A percentile compares a stretch with the other conserved stretches of the same genome.
phyloP scores from a whole-genome alignment of 2,113 vertebrate genomes.

The Ornithorhynchus anatinus region DNA sequence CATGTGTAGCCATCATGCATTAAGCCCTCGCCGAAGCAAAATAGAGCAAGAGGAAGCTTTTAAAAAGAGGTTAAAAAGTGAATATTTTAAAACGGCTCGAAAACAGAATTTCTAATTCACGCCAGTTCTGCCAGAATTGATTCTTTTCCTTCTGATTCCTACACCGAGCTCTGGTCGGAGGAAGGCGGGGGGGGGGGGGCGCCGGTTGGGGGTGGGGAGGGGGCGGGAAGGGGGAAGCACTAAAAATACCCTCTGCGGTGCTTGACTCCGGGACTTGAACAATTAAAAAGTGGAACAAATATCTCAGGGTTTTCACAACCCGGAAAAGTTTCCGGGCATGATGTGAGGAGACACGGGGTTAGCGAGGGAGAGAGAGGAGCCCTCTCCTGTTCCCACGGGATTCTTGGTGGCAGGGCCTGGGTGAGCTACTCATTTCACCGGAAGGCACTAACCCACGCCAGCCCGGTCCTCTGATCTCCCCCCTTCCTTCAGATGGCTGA shows the following conservation, averaged over 20 bases:
- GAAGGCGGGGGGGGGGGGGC: too few relatives aligned
- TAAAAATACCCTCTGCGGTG: slow-evolving; percentile 73
- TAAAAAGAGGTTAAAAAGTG: slow-evolving; percentile 80
- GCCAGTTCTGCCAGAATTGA: slow-evolving; percentile 74
- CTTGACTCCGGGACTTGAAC: slow-evolving; percentile 76
- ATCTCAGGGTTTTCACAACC: slow-evolving; percentile 67
- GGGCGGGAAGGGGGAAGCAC: slow-evolving; percentile 59
- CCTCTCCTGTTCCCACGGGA: slow-evolving; percentile 63
- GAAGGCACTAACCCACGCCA: slow-evolving; percentile 67
- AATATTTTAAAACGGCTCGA: slow-evolving; percentile 75
- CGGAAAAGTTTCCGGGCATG: slow-evolving; percentile 56
- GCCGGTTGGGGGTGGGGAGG: too few relatives aligned
- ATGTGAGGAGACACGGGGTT: slow-evolving; percentile 64
- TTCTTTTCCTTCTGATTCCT: slow-evolving; percentile 71
- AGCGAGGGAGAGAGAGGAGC: slow-evolving; percentile 39
- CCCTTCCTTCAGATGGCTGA: slow-evolving; percentile 71
- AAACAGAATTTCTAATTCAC: slow-evolving; percentile 82
- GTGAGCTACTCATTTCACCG: slow-evolving; percentile 70
- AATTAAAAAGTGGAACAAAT: slow-evolving; percentile 79
- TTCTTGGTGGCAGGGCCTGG: slow-evolving; percentile 60
- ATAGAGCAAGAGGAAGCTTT: slow-evolving; percentile 79
- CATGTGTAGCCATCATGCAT: slow-evolving; percentile 81
- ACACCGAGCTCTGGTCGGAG: slow-evolving; percentile 64
- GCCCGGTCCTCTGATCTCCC: slow-evolving; percentile 74
- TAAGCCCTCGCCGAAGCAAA: slow-evolving; percentile 82